These are phyloP conservation scores for Corythaixoides concolor DNA, from an alignment of 2,113 vertebrate species.

Conservation along the genomic window DNA sequence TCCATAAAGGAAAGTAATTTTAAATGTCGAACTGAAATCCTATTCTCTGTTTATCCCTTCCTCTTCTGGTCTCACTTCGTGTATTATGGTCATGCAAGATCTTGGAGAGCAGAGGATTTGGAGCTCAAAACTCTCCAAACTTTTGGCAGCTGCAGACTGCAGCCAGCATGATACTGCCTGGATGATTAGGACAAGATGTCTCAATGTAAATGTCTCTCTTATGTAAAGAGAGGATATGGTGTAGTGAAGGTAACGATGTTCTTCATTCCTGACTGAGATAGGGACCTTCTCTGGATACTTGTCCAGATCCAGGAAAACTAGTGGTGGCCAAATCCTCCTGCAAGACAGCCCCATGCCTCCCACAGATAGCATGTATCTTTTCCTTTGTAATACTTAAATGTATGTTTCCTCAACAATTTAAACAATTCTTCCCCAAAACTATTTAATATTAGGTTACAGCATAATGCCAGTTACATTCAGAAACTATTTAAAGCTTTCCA, in stretches of 20 bases:
- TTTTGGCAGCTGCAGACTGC: background rate
- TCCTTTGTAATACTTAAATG: background rate
- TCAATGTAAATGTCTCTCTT: no score
- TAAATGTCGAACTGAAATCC: background rate
- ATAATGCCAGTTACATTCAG: conserved; percentile 6
- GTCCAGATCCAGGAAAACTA: background rate
- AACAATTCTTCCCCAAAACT: conserved; percentile 35
- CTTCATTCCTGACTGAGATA: background rate
- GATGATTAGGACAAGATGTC: background rate
- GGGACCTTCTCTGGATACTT: background rate
- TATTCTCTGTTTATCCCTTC: background rate
- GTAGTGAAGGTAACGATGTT: background rate
- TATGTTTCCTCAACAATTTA: conserved; percentile 1
- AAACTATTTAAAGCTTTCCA: conserved; percentile 62
- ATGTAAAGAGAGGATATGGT: background rate
- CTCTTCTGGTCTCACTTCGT: background rate
- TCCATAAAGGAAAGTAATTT: background rate
- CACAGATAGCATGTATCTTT: background rate
- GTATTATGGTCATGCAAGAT: background rate
- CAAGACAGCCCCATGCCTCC: background rate
- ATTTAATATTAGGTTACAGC: conserved; percentile 32
- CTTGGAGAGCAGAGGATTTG: background rate
- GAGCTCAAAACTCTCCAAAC: background rate
- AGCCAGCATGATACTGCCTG: background rate
- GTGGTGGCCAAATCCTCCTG: background rate